Evolutionary conservation across 1,140 invertebrate genomes (phyloP), one percentile per base, ranked within the genome.

Genomic region (Saxidomus purpurata): DNA sequence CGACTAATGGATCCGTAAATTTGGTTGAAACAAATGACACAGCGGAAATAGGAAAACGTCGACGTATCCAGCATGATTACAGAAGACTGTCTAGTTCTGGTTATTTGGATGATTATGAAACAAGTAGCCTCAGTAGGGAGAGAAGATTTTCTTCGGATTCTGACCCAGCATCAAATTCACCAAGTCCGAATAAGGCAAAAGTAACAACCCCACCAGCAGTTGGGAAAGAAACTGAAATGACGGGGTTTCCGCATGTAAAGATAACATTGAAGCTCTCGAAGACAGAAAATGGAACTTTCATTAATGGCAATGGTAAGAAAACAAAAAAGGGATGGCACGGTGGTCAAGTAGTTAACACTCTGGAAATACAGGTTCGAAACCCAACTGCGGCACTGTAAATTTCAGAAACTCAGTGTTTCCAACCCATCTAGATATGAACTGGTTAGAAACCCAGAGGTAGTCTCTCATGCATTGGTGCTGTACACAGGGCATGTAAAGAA

Each of bases 61-160:
- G 89, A 40, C 90, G 94, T 47, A 93, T 94, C 47, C 94, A 94
- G 17, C 94, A 94, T 90, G 94, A 94, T 90, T 95, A 94, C 88
- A 90, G 94, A 81, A 91, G 93, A 31, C 84, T 95, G 55, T 95
- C 95, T 59, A 95, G 94, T 85, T 95, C 95, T 71, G 94, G 95
- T 52, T 94, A 95, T 84, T 88, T 95, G 36, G 94, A 95, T 89
- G 95, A 94, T 90, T 94, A 95, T 90, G 93, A 94, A 71, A 91
- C 90, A 59, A 92, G 94, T 43, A 92, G 92, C 36, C 92, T 94
- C 67, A 91, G 93, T 31, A 92, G 93, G 43, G 93, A 94, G 79
- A 92, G 93, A 49, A 92, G 92, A 43, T 95, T 94, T 90, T 93
- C 92, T 38, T 92, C 92, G 40, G 92, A 94, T 52, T 91, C 92